These are phyloP conservation scores for Miltochrista miniata DNA, from an alignment of 2,888 invertebrate species.

Conservation along the genomic window DNA sequence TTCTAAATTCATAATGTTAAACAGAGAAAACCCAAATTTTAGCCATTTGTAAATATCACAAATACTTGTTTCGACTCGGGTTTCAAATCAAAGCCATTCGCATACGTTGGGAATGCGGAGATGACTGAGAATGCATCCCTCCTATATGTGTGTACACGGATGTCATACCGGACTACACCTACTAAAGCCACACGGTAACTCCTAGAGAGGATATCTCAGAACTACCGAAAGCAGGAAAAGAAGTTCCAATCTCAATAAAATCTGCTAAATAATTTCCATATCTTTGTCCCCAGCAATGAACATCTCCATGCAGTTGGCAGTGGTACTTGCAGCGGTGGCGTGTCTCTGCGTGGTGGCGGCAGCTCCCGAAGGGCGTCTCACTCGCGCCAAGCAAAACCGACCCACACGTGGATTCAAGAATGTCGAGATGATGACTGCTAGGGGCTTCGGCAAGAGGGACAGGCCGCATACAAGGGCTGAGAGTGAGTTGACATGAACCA, in stretches of 20 bases:
- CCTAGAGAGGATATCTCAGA: too few species aligned
- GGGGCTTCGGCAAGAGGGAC: constrained; percentile 86
- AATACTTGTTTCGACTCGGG: too few species aligned
- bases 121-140: too few species aligned
- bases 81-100: too few species aligned
- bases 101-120: too few species aligned
- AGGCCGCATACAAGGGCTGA: constrained; percentile 66
- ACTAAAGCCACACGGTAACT: too few species aligned
- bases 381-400: constrained; percentile 77
- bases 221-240: too few species aligned
- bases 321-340: constrained; percentile 61
- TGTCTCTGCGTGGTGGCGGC: constrained; percentile 68
- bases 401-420: constrained; percentile 86
- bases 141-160: too few species aligned
- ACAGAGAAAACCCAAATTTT: too few species aligned
- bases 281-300: constrained; percentile 63
- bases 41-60: too few species aligned
- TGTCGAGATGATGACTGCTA: constrained; percentile 85
- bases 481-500: constrained; percentile 52
- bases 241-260: background rate
- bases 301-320: constrained; percentile 66
- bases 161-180: too few species aligned
- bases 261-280: background rate
- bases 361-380: constrained; percentile 62
- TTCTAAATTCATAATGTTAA: too few species aligned